Evolutionary conservation across 2,113 vertebrate species (phyloP).

Genomic region (Paramisgurnus dabryanus): DNA sequence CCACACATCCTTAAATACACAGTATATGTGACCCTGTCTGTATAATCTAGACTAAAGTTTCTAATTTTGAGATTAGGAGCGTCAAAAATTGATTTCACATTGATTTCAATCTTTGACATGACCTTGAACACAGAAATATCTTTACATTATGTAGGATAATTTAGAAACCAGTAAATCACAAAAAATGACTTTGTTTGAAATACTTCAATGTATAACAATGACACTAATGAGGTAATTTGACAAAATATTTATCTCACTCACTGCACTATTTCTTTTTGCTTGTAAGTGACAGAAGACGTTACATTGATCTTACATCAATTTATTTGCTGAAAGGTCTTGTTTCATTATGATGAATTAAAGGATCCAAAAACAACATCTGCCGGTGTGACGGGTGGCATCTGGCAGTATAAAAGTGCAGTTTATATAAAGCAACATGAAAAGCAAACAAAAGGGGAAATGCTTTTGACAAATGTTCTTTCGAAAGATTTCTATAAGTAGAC

Average conservation of each 20-base stretch:
- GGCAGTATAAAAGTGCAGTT: not conserved
- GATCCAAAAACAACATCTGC: not conserved
- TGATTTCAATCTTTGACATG: too few species aligned
- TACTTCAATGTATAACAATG: too few species aligned
- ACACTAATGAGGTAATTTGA: too few species aligned
- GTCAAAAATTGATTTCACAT: too few species aligned
- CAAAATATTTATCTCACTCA: too few species aligned
- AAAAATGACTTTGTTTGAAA: too few species aligned
- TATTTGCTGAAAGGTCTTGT: not conserved
- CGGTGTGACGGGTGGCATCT: not conserved
- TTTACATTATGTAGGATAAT: too few species aligned
- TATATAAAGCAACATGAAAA: not conserved
- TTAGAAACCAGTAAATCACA: too few species aligned
- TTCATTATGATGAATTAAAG: constrained; percentile 6
- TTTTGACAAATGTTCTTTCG: not conserved
- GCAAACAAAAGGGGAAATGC: not conserved
- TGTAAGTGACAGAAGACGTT: not conserved
- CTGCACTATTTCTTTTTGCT: too few species aligned
- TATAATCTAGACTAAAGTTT: too few species aligned
- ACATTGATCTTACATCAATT: not conserved
- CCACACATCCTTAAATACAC: not conserved
- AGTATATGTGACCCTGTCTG: not conserved
- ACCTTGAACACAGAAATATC: too few species aligned
- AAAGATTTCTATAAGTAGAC: not conserved
- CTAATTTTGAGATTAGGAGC: too few species aligned